phyloP scores from a whole-genome alignment of 2,797 vertebrate genomes.

The Sylvia borin region DNA sequence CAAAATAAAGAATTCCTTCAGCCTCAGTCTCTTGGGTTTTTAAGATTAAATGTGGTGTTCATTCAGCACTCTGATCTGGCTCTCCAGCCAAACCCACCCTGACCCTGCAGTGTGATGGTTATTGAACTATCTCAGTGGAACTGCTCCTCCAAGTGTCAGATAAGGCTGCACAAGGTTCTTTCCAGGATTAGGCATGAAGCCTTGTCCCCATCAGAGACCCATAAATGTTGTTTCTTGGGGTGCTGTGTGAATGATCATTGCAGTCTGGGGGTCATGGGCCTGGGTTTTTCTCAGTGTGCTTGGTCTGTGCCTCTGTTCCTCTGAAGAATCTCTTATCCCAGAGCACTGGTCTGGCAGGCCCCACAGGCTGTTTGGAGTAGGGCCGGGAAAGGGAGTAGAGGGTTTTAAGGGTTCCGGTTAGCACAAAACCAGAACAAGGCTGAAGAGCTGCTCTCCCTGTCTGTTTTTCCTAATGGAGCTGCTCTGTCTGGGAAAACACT shows the following conservation, averaged over 20 bases:
- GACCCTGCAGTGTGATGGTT: neutral
- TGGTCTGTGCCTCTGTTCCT: neutral
- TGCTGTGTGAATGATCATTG: neutral
- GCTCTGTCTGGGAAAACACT: neutral
- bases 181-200: neutral
- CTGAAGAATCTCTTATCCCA: neutral
- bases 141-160: neutral
- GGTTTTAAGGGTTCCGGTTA: neutral
- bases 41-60: neutral
- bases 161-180: neutral
- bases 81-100: neutral
- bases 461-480: neutral
- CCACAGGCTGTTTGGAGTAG: neutral
- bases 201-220: neutral
- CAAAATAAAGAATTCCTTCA: slow-evolving; percentile 41
- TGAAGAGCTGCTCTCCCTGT: neutral
- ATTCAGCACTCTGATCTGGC: neutral
- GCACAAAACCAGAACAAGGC: neutral
- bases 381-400: neutral
- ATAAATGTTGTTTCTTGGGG: neutral
- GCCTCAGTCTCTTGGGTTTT: neutral
- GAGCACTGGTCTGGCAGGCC: neutral
- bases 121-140: neutral
- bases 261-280: neutral
- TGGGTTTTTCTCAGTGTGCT: neutral